A percentile compares a stretch with the other conserved stretches of the same genome.
Evolutionary conservation across 2,113 vertebrate species (phyloP).

Genomic region (Mus pahari): DNA sequence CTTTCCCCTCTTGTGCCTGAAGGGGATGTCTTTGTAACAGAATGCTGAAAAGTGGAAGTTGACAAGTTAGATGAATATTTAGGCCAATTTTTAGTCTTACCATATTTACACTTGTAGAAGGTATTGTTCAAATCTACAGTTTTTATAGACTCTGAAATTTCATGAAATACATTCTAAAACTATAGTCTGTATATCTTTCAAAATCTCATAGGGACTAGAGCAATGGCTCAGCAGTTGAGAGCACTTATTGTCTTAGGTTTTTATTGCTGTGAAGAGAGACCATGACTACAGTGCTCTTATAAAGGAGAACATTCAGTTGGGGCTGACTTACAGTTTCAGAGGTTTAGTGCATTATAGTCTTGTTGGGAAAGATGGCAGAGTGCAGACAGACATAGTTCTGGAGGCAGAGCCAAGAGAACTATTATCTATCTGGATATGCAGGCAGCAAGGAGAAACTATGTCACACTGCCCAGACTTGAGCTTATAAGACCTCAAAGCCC

Average conservation of each 20-base stretch:
- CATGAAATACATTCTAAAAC: conserved; percentile 39
- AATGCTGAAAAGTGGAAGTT: conserved; percentile 64
- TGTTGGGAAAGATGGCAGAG: not conserved
- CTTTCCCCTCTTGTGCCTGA: not conserved
- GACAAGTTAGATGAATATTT: conserved; percentile 66
- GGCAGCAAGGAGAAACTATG: not conserved
- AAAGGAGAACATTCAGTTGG: not conserved
- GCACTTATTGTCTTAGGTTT: not conserved
- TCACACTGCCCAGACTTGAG: not conserved
- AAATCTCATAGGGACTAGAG: not conserved
- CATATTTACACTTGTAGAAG: not conserved
- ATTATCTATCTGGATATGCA: not conserved
- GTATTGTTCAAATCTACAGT: not conserved
- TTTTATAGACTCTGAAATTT: conserved; percentile 24
- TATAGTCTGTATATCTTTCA: not conserved
- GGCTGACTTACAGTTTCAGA: not conserved
- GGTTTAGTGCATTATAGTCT: not conserved
- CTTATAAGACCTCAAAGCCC: not conserved
- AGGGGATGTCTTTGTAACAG: conserved; percentile 55
- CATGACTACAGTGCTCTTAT: not conserved
- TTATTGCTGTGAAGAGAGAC: not conserved
- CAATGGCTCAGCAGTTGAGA: not conserved
- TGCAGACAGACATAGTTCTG: not conserved
- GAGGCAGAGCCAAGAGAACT: not conserved
- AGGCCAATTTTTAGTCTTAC: not conserved